Base-by-base conservation (phyloP, 2,797 vertebrate genomes). In the Coluber constrictor region DNA sequence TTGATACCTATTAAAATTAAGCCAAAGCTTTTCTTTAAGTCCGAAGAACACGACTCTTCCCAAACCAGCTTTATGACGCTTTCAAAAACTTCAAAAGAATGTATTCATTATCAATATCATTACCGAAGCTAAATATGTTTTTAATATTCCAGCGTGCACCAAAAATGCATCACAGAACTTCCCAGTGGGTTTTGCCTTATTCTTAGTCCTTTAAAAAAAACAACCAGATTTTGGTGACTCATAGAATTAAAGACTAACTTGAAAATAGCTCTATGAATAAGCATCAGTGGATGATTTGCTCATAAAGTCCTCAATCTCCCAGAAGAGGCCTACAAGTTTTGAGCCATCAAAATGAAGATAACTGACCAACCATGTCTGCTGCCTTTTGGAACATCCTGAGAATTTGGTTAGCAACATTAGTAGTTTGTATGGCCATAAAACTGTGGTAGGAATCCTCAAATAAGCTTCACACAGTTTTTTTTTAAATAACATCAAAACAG, bases 11-110 rank as follows among this genome's bases (percentile, higher is more conserved):
- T 96, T 95, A 97, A 95, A 95, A 57, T 13, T 94, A 92, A 94
- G 57, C 60, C 27, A 83, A 3, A 94, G 57, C 29, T 4, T 8
- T 89, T 63, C 47, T 63, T 63, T 56, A 18, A 93, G 87, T 94
- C 92, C 95, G 94, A 96, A 92, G 92, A 96, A 96, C 87, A 89
- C 54, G 79, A 90, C 92, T 89, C 93, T 96, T 96, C 93, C 89
- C 96, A 92, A 93, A 96, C 93, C 60, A 94, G 94, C 59, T 1
- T 95, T 96, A 96, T 94, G 96, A 96, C 94, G 95, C 96, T 92
- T 96, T 94, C 95, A 94, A 91, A 96, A 95, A 97, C 95, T 96
- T 96, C 97, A 97, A 97, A 97, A 96, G 94, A 97, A 94, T 91
- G 61, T 74, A 89, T 93, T 96, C 94, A 92, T 96, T 95, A 96